Percentiles rank a stretch among this genome's conserved stretches.
These are phyloP conservation scores for Chloropsis hardwickii DNA, from an alignment of 2,113 vertebrate species.

Conservation along the genomic window DNA sequence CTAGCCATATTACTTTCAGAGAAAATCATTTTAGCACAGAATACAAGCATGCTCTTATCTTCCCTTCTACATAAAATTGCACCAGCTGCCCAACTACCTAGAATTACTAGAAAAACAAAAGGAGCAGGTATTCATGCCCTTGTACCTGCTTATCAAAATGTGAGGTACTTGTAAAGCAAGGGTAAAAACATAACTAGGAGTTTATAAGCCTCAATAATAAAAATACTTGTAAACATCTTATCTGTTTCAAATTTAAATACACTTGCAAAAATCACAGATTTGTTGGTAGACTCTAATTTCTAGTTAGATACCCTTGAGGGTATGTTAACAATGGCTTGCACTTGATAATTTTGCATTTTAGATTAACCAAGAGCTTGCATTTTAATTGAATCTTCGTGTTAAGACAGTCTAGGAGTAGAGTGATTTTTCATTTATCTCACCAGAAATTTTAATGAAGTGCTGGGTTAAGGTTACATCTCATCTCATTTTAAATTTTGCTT, in stretches of 20 bases:
- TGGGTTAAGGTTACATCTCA: neutral
- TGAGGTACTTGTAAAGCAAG: neutral
- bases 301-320: neutral
- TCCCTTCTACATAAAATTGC: neutral
- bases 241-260: neutral
- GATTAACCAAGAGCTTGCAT: neutral
- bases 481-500: neutral
- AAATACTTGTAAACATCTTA: neutral
- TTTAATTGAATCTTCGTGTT: slow-evolving; percentile 9
- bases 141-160: neutral
- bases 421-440: slow-evolving; percentile 12
- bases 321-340: neutral
- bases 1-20: neutral
- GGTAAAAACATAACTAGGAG: neutral
- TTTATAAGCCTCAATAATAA: neutral
- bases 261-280: neutral
- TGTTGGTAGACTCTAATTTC: neutral
- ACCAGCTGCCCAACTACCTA: neutral
- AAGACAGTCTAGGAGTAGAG: neutral
- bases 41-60: neutral
- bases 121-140: neutral
- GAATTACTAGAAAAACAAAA: neutral
- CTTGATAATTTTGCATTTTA: neutral
- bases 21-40: neutral
- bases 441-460: slow-evolving; percentile 22